Evolutionary conservation across 2,888 invertebrate species (phyloP).

Genomic region (Caenorhabditis doughertyi): DNA sequence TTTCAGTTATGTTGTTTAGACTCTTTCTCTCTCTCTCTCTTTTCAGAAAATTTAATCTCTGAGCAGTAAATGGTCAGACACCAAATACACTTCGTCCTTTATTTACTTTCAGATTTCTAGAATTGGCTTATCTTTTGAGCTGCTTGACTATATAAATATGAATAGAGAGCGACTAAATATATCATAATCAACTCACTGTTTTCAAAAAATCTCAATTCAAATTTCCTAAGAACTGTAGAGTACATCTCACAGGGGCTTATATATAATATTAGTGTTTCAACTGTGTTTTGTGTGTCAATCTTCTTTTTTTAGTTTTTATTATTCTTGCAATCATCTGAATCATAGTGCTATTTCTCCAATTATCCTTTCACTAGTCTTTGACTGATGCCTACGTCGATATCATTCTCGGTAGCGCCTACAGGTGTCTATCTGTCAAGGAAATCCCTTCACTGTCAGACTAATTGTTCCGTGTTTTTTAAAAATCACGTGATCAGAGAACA

Average conservation of each 20-base stretch:
- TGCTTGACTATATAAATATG: background rate
- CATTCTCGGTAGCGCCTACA: background rate
- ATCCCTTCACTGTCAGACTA: conserved; percentile 3
- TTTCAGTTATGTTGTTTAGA: background rate
- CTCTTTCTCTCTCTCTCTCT: background rate
- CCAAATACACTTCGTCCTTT: background rate
- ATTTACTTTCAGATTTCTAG: background rate
- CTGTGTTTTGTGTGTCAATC: background rate
- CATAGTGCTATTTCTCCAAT: background rate
- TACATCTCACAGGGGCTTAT: too few relatives aligned
- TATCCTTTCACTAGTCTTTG: conserved; percentile 1
- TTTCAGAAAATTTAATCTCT: background rate
- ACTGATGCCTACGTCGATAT: background rate
- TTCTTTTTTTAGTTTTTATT: background rate
- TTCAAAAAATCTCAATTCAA: too few relatives aligned
- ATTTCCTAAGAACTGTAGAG: too few relatives aligned
- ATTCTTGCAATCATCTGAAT: background rate
- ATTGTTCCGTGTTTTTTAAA: conserved; percentile 33
- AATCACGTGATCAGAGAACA: conserved; percentile 58
- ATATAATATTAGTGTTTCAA: background rate
- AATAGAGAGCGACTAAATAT: too few relatives aligned
- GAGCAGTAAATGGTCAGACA: conserved; percentile 12
- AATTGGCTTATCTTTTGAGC: background rate
- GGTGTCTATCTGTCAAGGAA: conserved; percentile 18
- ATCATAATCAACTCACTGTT: too few relatives aligned